Percentiles rank a stretch among this genome's conserved stretches.
Evolutionary conservation across 2,113 vertebrate species (phyloP).

Genomic region (Paedocypris sp.): DNA sequence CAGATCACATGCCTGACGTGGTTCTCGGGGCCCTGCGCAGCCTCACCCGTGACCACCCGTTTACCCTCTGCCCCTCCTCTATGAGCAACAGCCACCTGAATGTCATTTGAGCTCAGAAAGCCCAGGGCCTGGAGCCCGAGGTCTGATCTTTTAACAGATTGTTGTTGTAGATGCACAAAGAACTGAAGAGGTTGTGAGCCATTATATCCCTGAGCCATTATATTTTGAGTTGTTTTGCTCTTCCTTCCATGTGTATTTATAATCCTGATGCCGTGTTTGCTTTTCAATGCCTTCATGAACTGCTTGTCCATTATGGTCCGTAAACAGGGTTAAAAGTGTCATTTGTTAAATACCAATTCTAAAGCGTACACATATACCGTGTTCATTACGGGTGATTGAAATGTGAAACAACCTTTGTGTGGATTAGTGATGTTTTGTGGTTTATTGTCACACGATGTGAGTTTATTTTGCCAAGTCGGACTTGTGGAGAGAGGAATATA

Average conservation of each 20-base stretch:
- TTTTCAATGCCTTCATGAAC: neutral
- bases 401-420: too few relatives aligned
- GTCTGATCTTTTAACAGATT: neutral
- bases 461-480: slow-evolving; percentile 38
- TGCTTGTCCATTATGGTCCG: neutral
- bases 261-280: neutral
- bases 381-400: too few relatives aligned
- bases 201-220: slow-evolving; percentile 3
- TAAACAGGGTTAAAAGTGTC: too few relatives aligned
- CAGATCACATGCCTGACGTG: slow-evolving; percentile 85
- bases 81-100: slow-evolving; percentile 49
- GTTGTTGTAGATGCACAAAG: neutral
- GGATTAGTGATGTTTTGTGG: too few relatives aligned
- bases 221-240: slow-evolving; percentile 34
- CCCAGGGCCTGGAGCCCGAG: neutral
- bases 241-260: slow-evolving; percentile 26
- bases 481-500: slow-evolving; percentile 14
- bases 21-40: slow-evolving; percentile 70
- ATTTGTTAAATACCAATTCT: too few relatives aligned
- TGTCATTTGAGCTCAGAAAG: slow-evolving; percentile 41
- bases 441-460: too few relatives aligned
- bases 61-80: slow-evolving; percentile 62
- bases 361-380: too few relatives aligned
- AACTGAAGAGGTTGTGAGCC: too few relatives aligned
- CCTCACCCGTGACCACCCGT: slow-evolving; percentile 58